Evolutionary conservation across 2,113 vertebrate species (phyloP).

Genomic region (Mormyrus lacerda): DNA sequence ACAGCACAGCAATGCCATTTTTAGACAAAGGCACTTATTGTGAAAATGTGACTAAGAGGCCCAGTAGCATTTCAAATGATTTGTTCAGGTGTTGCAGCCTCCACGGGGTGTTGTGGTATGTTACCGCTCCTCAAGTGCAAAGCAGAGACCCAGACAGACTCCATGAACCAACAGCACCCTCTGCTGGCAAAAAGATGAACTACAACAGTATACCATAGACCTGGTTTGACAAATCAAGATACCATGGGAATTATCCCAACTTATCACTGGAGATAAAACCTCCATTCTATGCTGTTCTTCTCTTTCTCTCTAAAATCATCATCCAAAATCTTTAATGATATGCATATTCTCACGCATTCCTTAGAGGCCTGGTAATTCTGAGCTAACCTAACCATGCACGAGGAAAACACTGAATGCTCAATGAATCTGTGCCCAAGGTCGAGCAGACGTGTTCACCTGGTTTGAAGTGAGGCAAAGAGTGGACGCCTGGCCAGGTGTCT

Average conservation of each 20-base stretch:
- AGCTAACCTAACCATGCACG: background rate
- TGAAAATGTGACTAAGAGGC: background rate
- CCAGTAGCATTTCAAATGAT: background rate
- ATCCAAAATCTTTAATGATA: background rate
- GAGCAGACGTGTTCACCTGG: constrained; percentile 53
- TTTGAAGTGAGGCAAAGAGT: constrained; percentile 73
- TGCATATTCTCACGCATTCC: background rate
- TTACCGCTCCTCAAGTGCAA: background rate
- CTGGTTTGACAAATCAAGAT: background rate
- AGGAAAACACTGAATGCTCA: background rate
- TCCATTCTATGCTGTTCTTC: background rate
- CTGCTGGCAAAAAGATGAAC: background rate
- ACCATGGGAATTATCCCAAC: background rate
- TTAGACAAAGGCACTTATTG: background rate
- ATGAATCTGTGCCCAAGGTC: background rate
- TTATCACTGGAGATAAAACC: background rate
- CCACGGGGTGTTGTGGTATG: background rate
- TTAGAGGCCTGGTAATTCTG: background rate
- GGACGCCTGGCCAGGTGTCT: constrained; percentile 71
- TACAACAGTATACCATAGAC: background rate
- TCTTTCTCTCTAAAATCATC: background rate
- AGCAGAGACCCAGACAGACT: background rate
- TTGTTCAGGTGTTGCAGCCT: background rate
- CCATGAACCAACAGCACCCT: background rate
- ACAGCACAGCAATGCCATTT: background rate